Percentiles rank a stretch among this genome's conserved stretches.
Evolutionary conservation across 2,888 invertebrate species (phyloP).

Genomic region (Xestia xanthographa): DNA sequence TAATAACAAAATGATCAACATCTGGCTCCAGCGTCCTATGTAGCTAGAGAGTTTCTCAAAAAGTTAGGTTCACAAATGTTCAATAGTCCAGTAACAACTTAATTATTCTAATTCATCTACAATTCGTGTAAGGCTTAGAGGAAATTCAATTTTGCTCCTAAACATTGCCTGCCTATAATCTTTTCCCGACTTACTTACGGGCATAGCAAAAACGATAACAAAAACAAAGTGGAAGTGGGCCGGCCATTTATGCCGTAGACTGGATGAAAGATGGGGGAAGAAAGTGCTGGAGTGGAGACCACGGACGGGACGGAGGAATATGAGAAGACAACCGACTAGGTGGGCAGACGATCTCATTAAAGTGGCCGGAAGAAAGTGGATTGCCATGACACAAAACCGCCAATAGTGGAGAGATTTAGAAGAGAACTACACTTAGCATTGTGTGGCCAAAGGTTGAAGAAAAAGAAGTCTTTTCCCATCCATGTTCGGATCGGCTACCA

Average conservation of each 20-base stretch:
- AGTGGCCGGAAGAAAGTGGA: too few relatives aligned
- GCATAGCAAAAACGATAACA: not conserved
- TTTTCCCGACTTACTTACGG: not conserved
- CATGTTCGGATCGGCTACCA: not conserved
- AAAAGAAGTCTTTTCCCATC: not conserved
- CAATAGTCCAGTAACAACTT: too few relatives aligned
- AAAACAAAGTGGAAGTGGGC: not conserved
- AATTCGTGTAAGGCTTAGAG: not conserved
- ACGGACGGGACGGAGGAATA: not conserved
- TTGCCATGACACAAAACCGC: too few relatives aligned
- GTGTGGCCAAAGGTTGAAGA: too few relatives aligned
- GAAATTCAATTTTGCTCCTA: not conserved
- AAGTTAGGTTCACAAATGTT: not conserved
- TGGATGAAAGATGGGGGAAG: not conserved
- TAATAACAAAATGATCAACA: not conserved
- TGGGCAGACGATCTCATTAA: too few relatives aligned
- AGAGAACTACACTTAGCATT: too few relatives aligned
- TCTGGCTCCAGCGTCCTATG: too few relatives aligned
- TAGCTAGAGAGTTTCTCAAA: not conserved
- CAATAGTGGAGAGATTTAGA: too few relatives aligned
- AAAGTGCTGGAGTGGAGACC: not conserved
- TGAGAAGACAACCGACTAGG: too few relatives aligned
- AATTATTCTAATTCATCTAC: not conserved
- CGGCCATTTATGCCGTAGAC: not conserved
- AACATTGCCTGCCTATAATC: not conserved